Evolutionary conservation across 2,113 vertebrate genomes (phyloP).

Genomic region (Chaetura pelagica): DNA sequence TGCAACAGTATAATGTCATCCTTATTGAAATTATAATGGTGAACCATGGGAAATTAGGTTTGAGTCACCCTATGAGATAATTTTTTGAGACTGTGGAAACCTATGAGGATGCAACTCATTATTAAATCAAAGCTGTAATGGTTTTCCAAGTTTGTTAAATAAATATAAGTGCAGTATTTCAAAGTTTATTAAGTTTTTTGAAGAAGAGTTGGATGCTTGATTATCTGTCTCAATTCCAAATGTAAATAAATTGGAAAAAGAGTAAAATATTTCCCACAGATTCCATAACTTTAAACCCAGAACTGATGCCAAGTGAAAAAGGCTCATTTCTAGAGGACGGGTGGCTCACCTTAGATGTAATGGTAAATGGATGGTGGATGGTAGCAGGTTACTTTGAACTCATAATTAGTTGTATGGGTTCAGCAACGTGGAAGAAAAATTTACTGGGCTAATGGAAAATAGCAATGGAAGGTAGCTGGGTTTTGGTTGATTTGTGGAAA

Average conservation of each 20-base stretch:
- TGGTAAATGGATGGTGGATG: background rate
- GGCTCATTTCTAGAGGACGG: background rate
- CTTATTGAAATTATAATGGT: background rate
- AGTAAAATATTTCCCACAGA: background rate
- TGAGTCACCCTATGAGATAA: background rate
- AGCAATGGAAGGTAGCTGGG: background rate
- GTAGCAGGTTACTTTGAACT: background rate
- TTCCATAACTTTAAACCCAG: background rate
- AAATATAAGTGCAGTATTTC: background rate
- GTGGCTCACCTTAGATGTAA: background rate
- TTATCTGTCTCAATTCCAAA: background rate
- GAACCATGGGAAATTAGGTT: background rate
- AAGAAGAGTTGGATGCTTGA: background rate
- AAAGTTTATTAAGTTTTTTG: background rate
- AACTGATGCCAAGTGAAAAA: background rate
- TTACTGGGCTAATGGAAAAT: background rate
- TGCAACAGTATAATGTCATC: background rate
- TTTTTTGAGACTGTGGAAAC: background rate
- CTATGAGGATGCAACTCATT: background rate
- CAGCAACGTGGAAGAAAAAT: background rate
- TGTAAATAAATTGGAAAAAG: background rate
- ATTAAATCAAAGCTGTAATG: background rate
- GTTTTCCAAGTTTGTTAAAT: background rate
- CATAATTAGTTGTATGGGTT: background rate
- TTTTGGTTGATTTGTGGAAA: background rate